Evolutionary conservation across 2,113 vertebrate species (phyloP), one percentile per base, ranked within the genome.

Genomic region (Spilogale gracilis): DNA sequence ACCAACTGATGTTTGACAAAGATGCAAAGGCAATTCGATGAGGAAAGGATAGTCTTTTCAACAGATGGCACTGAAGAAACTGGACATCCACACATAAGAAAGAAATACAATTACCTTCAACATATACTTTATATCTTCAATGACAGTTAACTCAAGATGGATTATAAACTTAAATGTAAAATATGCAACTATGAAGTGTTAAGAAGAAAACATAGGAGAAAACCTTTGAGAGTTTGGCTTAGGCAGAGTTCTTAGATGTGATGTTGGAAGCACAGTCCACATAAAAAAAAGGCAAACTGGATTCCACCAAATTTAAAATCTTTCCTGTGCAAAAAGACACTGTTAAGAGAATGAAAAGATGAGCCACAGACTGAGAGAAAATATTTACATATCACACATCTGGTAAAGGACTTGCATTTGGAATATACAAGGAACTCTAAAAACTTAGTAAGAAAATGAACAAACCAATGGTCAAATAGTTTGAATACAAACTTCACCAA

Each of bases 391-490:
- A 43, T 76, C 63, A 80, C 54, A 67, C 60, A 85, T 87, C n/a
- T 81, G 50, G 89, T 94, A 79, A 96, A 38, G 4, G 38, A 63
- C 48, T 89, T 94, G 20, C 52, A 81, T 80, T 63, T 25, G 32
- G 30, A 85, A 79, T 67, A 86, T 43, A 83, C 71, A 85, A 91
- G 79, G 10, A 84, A 85, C 50, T 81, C 27, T 85, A 25, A 84
- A 88, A 50, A 32, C 23, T 60, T 87, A 61, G 60, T 93, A 60
- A 92, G 61, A 84, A 92, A 63, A 94, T 54, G 73, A 97, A 93
- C 43, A 89, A 61, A 12, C 21, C 12, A 91, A 60, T 50, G 21
- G 58, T 83, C 3, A 83, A 92, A 43, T 74, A 30, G 78, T 88
- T 90, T 60, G 43, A 78, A 93, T 52, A 71, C 18, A 73, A 10